These are phyloP conservation scores for Tenthredo livida DNA, from an alignment of 2,888 invertebrate genomes.

Conservation along the genomic window DNA sequence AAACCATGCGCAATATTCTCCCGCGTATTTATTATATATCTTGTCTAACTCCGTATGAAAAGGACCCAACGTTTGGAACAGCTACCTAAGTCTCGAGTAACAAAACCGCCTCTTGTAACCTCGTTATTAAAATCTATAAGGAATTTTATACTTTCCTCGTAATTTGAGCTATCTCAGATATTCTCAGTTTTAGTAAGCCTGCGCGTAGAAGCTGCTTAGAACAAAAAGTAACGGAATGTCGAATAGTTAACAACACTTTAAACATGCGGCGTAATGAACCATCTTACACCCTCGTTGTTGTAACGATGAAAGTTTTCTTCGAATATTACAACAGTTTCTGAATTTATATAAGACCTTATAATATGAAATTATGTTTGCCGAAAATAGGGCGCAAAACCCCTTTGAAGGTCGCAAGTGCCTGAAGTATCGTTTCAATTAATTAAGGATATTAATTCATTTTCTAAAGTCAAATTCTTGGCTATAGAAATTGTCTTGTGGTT, in stretches of 20 bases:
- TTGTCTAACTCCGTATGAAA: neutral
- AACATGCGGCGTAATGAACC: neutral
- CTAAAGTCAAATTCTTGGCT: neutral
- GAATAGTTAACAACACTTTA: neutral
- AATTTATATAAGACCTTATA: neutral
- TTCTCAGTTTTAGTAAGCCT: neutral
- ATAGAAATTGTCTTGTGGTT: neutral
- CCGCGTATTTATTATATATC: neutral
- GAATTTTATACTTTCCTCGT: neutral
- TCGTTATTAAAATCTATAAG: constrained; percentile 44
- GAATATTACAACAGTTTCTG: constrained; percentile 14
- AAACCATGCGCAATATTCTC: neutral
- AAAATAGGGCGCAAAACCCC: neutral
- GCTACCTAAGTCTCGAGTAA: neutral
- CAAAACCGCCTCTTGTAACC: constrained; percentile 20
- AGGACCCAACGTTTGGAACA: neutral
- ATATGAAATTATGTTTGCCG: constrained; percentile 24
- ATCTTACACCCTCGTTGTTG: neutral
- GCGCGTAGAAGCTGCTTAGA: neutral
- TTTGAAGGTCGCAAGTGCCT: neutral
- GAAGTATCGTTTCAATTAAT: constrained; percentile 24
- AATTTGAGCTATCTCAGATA: neutral
- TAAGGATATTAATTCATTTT: constrained; percentile 23
- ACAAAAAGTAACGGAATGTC: neutral
- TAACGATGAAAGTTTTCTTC: neutral